Evolutionary conservation across 2,888 invertebrate species (phyloP).

Genomic region (Lottia scabra): DNA sequence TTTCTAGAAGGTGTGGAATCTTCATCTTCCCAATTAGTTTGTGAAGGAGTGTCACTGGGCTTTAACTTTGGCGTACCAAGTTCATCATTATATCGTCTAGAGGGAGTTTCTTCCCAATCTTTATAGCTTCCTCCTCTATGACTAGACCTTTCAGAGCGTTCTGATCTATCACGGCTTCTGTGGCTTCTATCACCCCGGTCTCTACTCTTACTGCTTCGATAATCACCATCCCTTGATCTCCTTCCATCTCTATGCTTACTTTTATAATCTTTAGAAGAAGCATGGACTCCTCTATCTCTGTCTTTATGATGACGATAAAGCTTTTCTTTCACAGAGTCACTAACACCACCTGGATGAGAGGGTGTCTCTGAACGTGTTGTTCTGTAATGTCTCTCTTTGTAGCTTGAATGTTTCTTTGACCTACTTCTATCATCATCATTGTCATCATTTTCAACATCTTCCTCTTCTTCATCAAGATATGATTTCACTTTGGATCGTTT

Average conservation of each 20-base stretch:
- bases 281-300: constrained; percentile 80
- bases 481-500: constrained; percentile 60
- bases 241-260: constrained; percentile 71
- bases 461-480: constrained; percentile 54
- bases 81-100: constrained; percentile 78
- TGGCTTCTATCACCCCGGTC: constrained; percentile 43
- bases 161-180: constrained; percentile 23
- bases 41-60: constrained; percentile 75
- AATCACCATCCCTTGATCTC: constrained; percentile 32
- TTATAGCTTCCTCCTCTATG: constrained; percentile 45
- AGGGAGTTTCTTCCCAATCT: constrained; percentile 66
- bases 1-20: constrained; percentile 68
- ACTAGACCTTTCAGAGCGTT: constrained; percentile 34
- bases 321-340: constrained; percentile 81
- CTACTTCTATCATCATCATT: constrained; percentile 25
- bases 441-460: constrained; percentile 40
- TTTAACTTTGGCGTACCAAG: constrained; percentile 84
- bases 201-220: background rate
- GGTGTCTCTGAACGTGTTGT: constrained; percentile 89
- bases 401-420: background rate
- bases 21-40: constrained; percentile 76
- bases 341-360: constrained; percentile 92
- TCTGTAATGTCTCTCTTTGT: constrained; percentile 76
- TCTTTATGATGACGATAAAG: constrained; percentile 75
- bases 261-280: constrained; percentile 79